phyloP scores from a whole-genome alignment of 2,797 vertebrate species.

The Acipenser ruthenus region DNA sequence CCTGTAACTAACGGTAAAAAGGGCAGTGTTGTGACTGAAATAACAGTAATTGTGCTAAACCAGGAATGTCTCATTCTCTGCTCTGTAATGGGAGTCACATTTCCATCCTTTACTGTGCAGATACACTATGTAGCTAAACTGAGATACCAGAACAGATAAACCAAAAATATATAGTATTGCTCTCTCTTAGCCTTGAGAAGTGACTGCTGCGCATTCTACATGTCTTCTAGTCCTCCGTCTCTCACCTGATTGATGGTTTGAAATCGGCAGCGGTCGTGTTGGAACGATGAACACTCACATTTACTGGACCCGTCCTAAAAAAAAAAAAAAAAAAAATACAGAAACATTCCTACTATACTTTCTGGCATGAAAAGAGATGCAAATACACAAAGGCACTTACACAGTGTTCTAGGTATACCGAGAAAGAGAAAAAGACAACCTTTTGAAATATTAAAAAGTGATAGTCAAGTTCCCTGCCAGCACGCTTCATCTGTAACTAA shows the following conservation, averaged over 20 bases:
- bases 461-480: no score
- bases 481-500: no score
- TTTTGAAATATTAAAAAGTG: no score
- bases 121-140: background rate
- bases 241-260: conserved; percentile 47
- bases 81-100: background rate
- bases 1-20: no score
- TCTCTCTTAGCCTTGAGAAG: background rate
- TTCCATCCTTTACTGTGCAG: background rate
- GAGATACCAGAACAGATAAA: background rate
- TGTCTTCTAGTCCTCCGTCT: background rate
- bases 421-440: no score
- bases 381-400: no score
- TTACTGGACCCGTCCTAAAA: conserved; percentile 38
- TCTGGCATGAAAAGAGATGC: no score
- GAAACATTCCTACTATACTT: no score
- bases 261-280: conserved; percentile 38
- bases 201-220: background rate
- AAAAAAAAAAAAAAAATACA: background rate
- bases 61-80: background rate
- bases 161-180: background rate
- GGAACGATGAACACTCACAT: no score
- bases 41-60: no score
- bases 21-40: no score
- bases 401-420: no score